phyloP scores from a whole-genome alignment of 2,888 invertebrate genomes.

The Ryuthela nishihirai region DNA sequence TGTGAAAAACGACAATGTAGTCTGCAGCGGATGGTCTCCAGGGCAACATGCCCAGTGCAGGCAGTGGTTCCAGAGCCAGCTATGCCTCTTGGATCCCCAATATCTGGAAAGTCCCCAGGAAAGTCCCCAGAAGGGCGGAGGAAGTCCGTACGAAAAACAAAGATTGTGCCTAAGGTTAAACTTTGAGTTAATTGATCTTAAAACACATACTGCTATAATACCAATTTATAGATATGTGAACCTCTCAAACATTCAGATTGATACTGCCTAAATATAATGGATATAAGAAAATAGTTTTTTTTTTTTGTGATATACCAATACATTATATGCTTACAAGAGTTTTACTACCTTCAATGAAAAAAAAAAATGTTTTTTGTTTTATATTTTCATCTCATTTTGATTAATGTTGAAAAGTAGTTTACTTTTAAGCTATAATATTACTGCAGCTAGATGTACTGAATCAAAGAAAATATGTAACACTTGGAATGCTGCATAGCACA shows the following conservation, averaged over 20 bases:
- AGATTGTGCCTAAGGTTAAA: conserved; percentile 42
- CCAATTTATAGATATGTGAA: not conserved
- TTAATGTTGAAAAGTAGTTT: no score
- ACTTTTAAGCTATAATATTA: no score
- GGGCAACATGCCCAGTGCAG: conserved; percentile 61
- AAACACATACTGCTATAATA: not conserved
- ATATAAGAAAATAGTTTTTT: no score
- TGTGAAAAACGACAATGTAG: conserved; percentile 68
- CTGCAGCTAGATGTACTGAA: no score
- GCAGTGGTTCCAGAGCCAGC: conserved; percentile 70
- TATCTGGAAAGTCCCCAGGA: conserved; percentile 6
- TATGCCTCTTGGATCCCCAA: conserved; percentile 30
- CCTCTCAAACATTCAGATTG: not conserved
- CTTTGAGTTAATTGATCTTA: not conserved
- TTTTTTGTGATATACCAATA: no score
- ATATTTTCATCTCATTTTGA: no score
- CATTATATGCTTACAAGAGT: no score
- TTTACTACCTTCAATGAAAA: no score
- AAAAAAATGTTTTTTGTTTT: no score
- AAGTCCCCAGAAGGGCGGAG: conserved; percentile 45
- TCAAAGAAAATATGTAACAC: no score
- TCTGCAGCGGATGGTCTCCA: conserved; percentile 46
- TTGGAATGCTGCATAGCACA: no score
- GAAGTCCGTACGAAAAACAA: conserved; percentile 39
- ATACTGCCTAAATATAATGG: no score